A percentile compares a stretch with the other conserved stretches of the same genome.
phyloP scores from a whole-genome alignment of 2,113 vertebrate genomes.

The Phrynosoma blainvillii region DNA sequence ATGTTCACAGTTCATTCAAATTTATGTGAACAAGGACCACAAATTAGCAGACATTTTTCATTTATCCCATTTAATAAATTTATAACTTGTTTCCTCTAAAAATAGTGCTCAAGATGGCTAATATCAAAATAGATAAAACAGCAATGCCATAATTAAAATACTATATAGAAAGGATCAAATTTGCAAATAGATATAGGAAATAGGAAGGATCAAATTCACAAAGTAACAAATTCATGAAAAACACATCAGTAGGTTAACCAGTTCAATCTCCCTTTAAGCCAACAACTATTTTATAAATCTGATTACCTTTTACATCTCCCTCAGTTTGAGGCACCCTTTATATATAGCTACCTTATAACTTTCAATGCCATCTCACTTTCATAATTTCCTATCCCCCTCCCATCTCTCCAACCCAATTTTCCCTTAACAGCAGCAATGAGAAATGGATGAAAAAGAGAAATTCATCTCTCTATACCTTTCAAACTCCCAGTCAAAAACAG shows the following conservation, averaged over 20 bases:
- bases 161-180: slow-evolving; percentile 23
- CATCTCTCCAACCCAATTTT: slow-evolving; percentile 18
- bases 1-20: not conserved
- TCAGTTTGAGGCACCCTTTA: slow-evolving; percentile 28
- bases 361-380: slow-evolving; percentile 40
- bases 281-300: slow-evolving; percentile 23
- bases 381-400: slow-evolving; percentile 27
- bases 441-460: slow-evolving; percentile 42
- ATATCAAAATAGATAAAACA: not conserved
- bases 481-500: slow-evolving; percentile 36
- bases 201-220: slow-evolving; percentile 39
- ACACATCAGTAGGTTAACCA: slow-evolving; percentile 14
- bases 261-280: slow-evolving; percentile 40
- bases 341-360: slow-evolving; percentile 40
- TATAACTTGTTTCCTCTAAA: not conserved
- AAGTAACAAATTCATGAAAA: slow-evolving; percentile 37
- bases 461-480: slow-evolving; percentile 36
- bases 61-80: not conserved
- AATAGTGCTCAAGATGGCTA: not conserved
- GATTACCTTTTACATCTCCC: slow-evolving; percentile 44
- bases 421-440: slow-evolving; percentile 29
- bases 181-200: not conserved
- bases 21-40: slow-evolving; percentile 50
- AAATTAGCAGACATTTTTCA: slow-evolving; percentile 34
- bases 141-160: not conserved